Evolutionary conservation across 2,888 invertebrate genomes (phyloP).

Genomic region (Drosophila emarginata): DNA sequence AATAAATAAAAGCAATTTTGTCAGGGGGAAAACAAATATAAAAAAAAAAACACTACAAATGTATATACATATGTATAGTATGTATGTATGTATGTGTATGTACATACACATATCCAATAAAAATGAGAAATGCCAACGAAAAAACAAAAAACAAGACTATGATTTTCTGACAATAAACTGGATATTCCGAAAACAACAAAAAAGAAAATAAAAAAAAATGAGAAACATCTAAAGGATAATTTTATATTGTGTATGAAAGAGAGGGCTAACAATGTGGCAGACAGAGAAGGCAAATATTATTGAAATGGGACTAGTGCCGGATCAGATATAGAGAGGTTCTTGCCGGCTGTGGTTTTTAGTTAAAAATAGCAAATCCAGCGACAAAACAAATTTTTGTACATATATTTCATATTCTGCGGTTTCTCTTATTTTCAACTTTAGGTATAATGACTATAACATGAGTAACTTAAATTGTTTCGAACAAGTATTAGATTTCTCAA

Average conservation of each 20-base stretch:
- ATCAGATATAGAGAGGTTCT: constrained; percentile 1
- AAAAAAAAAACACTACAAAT: constrained; percentile 23
- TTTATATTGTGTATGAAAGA: constrained; percentile 19
- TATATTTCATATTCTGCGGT: constrained; percentile 35
- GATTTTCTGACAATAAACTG: constrained; percentile 52
- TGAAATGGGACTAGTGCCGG: no score
- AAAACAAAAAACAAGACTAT: constrained; percentile 19
- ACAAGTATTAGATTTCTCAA: no score
- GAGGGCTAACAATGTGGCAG: constrained; percentile 6
- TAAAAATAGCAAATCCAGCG: constrained; percentile 42
- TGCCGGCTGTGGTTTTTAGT: constrained; percentile 47
- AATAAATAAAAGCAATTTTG: constrained; percentile 49
- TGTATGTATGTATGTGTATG: neutral
- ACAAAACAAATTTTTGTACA: constrained; percentile 31
- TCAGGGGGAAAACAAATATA: constrained; percentile 22
- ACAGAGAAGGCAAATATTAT: neutral
- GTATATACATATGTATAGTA: constrained; percentile 12
- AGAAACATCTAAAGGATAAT: constrained; percentile 42
- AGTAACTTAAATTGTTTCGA: no score
- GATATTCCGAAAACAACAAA: constrained; percentile 31
- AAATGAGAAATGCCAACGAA: constrained; percentile 22
- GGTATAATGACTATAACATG: no score
- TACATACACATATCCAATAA: constrained; percentile 22
- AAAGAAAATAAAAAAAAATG: constrained; percentile 18
- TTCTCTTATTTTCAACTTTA: neutral